Evolutionary conservation across 2,888 invertebrate genomes (phyloP).

Genomic region (Lasiommata megera): DNA sequence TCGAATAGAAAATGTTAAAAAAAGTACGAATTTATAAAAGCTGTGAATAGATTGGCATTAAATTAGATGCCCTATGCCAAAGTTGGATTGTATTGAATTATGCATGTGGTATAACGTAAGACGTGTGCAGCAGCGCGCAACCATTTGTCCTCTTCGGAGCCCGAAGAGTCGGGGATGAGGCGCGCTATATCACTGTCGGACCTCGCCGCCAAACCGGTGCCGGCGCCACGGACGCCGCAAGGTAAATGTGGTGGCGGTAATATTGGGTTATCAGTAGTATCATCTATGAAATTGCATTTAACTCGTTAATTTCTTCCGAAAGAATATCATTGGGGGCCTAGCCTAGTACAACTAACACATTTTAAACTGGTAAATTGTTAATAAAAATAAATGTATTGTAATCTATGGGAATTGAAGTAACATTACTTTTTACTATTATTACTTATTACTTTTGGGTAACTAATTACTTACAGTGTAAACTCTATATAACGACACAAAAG

Average conservation of each 20-base stretch:
- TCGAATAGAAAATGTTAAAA: background rate
- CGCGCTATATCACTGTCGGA: slow-evolving; percentile 91
- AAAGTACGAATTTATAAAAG: background rate
- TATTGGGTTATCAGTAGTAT: background rate
- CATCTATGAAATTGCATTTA: no score
- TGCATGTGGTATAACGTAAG: slow-evolving; percentile 14
- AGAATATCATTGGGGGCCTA: no score
- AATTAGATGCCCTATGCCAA: background rate
- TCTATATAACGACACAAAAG: no score
- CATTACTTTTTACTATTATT: no score
- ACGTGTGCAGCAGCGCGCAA: slow-evolving; percentile 52
- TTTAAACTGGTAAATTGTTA: no score
- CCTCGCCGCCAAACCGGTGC: slow-evolving; percentile 83
- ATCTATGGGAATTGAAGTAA: no score
- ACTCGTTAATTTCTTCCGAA: no score
- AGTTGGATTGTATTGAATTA: background rate
- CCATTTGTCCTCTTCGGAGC: slow-evolving; percentile 57
- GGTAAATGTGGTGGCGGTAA: slow-evolving; percentile 62
- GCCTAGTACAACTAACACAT: no score
- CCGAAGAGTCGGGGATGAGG: slow-evolving; percentile 83
- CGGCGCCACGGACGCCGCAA: slow-evolving; percentile 83
- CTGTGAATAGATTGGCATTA: background rate
- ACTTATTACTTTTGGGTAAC: no score
- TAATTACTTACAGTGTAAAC: no score
- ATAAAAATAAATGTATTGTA: no score